A percentile compares a stretch with the other conserved stretches of the same genome.
phyloP scores from a whole-genome alignment of 2,113 vertebrate genomes.

The Tragelaphus scriptus region DNA sequence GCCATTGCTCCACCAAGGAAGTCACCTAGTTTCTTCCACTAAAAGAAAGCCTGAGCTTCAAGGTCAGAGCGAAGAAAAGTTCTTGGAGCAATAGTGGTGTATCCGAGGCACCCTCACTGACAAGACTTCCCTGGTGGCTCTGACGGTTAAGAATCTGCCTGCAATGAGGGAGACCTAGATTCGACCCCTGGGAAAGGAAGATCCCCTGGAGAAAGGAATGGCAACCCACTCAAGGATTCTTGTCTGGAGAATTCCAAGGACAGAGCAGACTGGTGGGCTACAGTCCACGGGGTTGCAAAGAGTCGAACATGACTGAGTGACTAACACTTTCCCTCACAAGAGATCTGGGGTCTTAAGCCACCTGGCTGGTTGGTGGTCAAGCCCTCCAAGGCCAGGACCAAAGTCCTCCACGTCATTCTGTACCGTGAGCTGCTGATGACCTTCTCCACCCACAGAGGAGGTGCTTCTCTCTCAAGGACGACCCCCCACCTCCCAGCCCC shows the following conservation, averaged over 20 bases:
- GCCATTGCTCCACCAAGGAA: not conserved
- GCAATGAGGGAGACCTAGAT: not conserved
- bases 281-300: not conserved
- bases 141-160: not conserved
- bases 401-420: not conserved
- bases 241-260: not conserved
- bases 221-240: not conserved
- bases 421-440: not conserved
- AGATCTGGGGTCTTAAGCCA: not conserved
- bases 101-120: rapidly evolving
- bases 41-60: not conserved
- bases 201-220: not conserved
- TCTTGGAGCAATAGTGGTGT: not conserved
- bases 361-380: rapidly evolving
- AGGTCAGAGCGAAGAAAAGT: not conserved
- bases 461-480: not conserved
- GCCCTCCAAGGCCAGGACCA: not conserved
- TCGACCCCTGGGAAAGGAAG: not conserved
- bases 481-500: not conserved
- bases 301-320: not conserved
- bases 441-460: not conserved
- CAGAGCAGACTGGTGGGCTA: not conserved
- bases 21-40: not conserved
- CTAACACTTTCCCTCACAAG: not conserved
- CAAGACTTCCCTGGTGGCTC: not conserved